Evolutionary conservation across 2,797 vertebrate genomes (phyloP).

Genomic region (Pagetopsis macropterus): DNA sequence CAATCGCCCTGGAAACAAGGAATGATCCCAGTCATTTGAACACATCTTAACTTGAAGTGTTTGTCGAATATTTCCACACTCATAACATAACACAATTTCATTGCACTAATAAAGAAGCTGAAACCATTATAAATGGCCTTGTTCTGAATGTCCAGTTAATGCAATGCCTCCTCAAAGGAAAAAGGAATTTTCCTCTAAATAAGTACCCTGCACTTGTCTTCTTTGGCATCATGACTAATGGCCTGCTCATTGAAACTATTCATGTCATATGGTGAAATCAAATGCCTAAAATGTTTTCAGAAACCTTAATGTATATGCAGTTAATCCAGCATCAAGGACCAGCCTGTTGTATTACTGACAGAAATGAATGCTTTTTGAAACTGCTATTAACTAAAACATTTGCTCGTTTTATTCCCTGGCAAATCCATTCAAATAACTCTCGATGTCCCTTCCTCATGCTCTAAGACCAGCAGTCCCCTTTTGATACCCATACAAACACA

Average conservation of each 20-base stretch:
- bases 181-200: constrained; percentile 19
- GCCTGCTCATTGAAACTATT: background rate
- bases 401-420: constrained; percentile 2
- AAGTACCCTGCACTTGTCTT: constrained; percentile 1
- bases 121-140: background rate
- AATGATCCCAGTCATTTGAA: background rate
- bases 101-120: background rate
- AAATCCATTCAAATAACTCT: background rate
- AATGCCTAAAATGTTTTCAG: background rate
- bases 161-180: background rate
- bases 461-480: background rate
- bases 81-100: background rate
- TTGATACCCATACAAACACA: background rate
- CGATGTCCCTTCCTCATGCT: background rate
- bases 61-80: background rate
- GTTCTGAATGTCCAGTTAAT: constrained; percentile 4
- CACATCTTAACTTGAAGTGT: background rate
- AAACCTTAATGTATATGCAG: background rate
- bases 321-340: constrained; percentile 23
- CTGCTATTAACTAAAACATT: background rate
- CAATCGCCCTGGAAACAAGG: background rate
- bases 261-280: constrained; percentile 9
- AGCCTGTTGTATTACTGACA: background rate
- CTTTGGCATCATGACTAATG: constrained; percentile 1
- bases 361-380: constrained; percentile 31